These are phyloP conservation scores for Listronotus bonariensis DNA, from an alignment of 1,140 invertebrate species.

Conservation along the genomic window DNA sequence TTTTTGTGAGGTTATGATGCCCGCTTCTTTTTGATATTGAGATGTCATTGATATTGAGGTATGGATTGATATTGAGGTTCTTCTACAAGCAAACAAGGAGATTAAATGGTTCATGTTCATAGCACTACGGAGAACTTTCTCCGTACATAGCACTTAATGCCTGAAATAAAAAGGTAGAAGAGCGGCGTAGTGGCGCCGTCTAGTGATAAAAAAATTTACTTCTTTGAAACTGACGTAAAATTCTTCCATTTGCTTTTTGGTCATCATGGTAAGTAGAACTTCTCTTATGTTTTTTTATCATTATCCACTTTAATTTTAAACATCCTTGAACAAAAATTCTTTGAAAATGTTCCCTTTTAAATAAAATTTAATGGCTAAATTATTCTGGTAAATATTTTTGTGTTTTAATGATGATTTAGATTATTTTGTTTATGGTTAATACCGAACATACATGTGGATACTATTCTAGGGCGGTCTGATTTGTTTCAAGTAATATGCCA, in stretches of 20 bases:
- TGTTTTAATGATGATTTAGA: conserved; percentile 57
- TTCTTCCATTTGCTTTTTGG: conserved; percentile 41
- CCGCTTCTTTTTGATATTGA: too few relatives aligned
- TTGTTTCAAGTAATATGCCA: conserved; percentile 15
- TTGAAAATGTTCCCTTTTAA: neutral
- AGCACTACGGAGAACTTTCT: too few relatives aligned
- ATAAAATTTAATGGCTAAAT: neutral
- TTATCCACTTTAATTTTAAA: conserved; percentile 20
- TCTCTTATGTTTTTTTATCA: neutral
- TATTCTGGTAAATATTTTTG: conserved; percentile 31
- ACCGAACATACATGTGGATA: conserved; percentile 57
- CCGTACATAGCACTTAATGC: too few relatives aligned
- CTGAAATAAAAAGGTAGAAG: too few relatives aligned
- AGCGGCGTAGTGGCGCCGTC: too few relatives aligned
- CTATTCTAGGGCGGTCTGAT: conserved; percentile 62
- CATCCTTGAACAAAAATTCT: conserved; percentile 32
- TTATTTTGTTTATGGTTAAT: conserved; percentile 56
- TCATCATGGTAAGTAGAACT: conserved; percentile 45
- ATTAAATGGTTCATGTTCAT: too few relatives aligned
- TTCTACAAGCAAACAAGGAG: too few relatives aligned
- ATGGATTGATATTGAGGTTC: too few relatives aligned
- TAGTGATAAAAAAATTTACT: conserved; percentile 4
- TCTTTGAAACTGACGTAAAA: neutral
- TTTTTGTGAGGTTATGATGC: too few relatives aligned
- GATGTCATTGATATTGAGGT: too few relatives aligned